Evolutionary conservation across 1,140 invertebrate genomes (phyloP), one percentile per base, ranked within the genome.

Genomic region (Hetaerina americana): DNA sequence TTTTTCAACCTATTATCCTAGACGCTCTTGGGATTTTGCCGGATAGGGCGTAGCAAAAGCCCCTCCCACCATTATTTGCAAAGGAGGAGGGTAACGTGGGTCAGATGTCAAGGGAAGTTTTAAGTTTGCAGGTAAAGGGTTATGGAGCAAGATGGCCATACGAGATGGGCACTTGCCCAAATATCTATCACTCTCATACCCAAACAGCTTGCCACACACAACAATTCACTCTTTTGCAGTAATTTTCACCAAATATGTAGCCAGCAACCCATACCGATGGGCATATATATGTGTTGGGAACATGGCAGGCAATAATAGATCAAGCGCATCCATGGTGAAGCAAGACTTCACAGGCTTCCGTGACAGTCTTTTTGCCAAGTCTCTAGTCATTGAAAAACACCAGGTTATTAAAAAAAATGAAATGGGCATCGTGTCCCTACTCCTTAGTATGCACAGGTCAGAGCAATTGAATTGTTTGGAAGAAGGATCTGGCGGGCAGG

Each of bases 291-390:
- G 40, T 57, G n/a, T 57, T 57, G 40, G 40, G 40, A 57, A 57
- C 40, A 57, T 57, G 40, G 40, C 40, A 57, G 40, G 40, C 40
- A 57, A 57, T 57, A 12, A 5, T 57, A 57, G 40, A 57, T 18
- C 15, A 57, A 57, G 40, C 40, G 40, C 40, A 57, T 57, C 22
- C 40, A 57, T 3, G 22, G 40, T 57, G 40, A 57, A 57, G 40
- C 40, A 57, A 57, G 15, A 57, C 40, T 57, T 57, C 66, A 49
- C 29, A 24, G n/a, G 68, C 12, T 24, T 24, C 26, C 22, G 24
- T 70, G 24, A 25, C 27, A 49, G 27, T 71, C 68, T 71, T 71
- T 71, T 71, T 22, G 22, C 28, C 57, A 22, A 69, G 26, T 71
- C 26, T 66, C 31, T 71, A 12, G 12, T 18, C 27, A 27, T 68